Conservation (phyloP, 2,797 vertebrate species). For the Hyperoplus immaculatus region DNA sequence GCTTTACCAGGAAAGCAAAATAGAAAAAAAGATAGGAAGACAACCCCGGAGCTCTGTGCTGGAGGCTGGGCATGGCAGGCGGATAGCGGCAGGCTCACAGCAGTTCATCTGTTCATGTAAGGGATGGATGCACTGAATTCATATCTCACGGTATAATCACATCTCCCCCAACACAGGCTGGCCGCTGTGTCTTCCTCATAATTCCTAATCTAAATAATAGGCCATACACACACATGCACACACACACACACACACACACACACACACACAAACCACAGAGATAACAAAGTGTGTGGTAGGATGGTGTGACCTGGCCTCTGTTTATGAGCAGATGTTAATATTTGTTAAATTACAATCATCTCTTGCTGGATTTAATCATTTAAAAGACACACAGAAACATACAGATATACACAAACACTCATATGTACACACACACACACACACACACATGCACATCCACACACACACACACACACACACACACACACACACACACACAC, state of each 20-base stretch:
- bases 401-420: background rate
- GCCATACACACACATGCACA: conserved; percentile 34
- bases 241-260: background rate
- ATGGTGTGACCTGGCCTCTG: conserved; percentile 64
- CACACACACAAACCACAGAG: background rate
- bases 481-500: conserved; percentile 24
- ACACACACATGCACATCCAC: background rate
- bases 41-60: conserved; percentile 19
- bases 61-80: conserved; percentile 23
- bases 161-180: conserved; percentile 54
- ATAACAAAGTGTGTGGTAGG: conserved; percentile 52
- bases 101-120: conserved; percentile 59
- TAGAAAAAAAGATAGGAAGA: conserved; percentile 14
- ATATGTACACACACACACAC: background rate
- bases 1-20: background rate
- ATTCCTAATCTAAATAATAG: conserved; percentile 71
- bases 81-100: conserved; percentile 26
- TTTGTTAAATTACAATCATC: conserved; percentile 72
- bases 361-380: conserved; percentile 59
- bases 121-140: conserved; percentile 52
- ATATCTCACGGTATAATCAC: conserved; percentile 69
- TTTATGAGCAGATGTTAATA: conserved; percentile 77
- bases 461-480: conserved; percentile 10
- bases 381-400: background rate
- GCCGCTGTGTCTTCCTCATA: conserved; percentile 54